Base-by-base conservation (phyloP, 2,797 vertebrate species). In the Urosaurus nigricauda region DNA sequence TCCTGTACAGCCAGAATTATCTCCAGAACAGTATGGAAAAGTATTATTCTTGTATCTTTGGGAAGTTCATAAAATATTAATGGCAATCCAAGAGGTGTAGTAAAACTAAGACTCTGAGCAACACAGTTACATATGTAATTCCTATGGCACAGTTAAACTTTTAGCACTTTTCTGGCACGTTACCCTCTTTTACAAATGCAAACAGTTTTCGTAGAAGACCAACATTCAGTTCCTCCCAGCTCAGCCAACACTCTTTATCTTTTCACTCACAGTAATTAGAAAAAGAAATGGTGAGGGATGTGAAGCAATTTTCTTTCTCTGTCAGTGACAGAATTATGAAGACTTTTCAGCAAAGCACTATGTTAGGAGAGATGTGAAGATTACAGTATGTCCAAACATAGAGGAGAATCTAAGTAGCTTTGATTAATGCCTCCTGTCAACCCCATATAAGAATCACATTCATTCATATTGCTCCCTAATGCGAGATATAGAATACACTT, bases 1-100 rank as follows among this genome's bases (percentile, higher is more conserved):
- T 70, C 16, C 24, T 56, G 37, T 40, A 73, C 32, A 71, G 58
- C 29, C 56, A 13, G 32, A 80, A 68, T 40, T 29, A 40, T 35
- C 65, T 68, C n/a, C 14, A 56, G 4, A 29, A 65, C 51, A 65
- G 35, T 35, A 40, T 43, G 12, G 47, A 78, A 35, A 80, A 71
- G 70, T 32, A 71, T 80, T 87, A 56, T n/a, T 56, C 37, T 35
- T 71, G 26, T 40, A 80, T 68, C 51, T 19, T 43, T 65, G 53
- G 65, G 86, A 80, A 87, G 35, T 19, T 32, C n/a, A 60, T 85
- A 75, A 85, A 75, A 60, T 14, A 9, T 85, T 37, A 26, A 60
- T 12, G 53, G 24, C 32, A 71, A 71, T n/a, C 63, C 47, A 87
- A 70, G 47, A 70, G 63, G n/a, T 19, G n/a, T 29, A 37, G n/a